phyloP scores from a whole-genome alignment of 2,113 vertebrate species.

The Chaetorhynchus papuensis region DNA sequence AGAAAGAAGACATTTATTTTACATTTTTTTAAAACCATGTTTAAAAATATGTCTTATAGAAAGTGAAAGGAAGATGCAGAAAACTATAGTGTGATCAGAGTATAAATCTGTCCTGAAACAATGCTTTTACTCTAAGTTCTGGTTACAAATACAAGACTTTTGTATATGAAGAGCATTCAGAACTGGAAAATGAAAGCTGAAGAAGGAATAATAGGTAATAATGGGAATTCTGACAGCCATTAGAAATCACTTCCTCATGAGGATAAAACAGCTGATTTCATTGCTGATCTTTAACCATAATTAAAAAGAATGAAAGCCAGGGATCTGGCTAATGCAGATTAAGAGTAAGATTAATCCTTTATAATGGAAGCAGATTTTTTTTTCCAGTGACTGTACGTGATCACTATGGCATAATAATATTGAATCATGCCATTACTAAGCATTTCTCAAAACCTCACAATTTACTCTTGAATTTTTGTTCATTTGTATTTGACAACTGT shows the following conservation, averaged over 20 bases:
- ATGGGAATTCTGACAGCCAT: neutral
- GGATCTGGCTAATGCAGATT: neutral
- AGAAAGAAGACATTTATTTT: neutral
- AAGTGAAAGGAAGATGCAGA: neutral
- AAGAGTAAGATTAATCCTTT: neutral
- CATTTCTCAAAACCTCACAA: neutral
- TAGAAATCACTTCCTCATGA: neutral
- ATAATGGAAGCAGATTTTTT: neutral
- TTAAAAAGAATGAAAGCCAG: neutral
- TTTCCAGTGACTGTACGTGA: neutral
- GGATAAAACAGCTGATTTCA: neutral
- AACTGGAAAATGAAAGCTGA: neutral
- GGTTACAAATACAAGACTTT: neutral
- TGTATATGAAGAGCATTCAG: neutral
- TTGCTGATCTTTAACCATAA: neutral
- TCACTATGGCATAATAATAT: neutral
- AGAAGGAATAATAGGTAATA: neutral
- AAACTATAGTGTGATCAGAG: neutral
- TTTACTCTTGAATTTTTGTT: neutral
- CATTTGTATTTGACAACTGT: neutral
- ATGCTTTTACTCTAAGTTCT: neutral
- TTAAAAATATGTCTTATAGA: neutral
- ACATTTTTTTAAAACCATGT: neutral
- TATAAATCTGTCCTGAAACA: neutral
- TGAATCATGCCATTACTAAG: neutral